Conservation (phyloP, 2,113 vertebrate species). For the Psilopogon haemacephalus region DNA sequence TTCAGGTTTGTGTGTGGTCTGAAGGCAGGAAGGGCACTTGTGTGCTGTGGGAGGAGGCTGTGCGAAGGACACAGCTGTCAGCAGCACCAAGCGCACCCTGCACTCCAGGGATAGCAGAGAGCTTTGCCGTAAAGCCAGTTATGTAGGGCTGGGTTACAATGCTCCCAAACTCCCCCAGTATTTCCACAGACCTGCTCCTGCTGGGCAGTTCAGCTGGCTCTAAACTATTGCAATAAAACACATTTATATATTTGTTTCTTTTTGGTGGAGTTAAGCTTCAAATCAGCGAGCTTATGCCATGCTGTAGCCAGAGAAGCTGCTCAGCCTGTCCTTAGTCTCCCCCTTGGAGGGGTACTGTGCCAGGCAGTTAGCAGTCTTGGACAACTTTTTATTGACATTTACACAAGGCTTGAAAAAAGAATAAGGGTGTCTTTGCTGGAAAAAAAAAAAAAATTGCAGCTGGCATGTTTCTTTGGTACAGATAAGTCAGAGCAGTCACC, state of each 20-base stretch:
- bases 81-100: not conserved
- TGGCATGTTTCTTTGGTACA: constrained; percentile 22
- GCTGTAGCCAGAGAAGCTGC: not conserved
- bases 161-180: not conserved
- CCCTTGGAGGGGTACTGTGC: not conserved
- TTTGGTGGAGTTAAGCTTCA: not conserved
- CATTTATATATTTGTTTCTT: not conserved
- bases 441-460: constrained; percentile 41
- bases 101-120: not conserved
- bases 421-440: constrained; percentile 39
- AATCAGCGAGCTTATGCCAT: not conserved
- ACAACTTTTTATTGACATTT: constrained; percentile 20
- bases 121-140: not conserved
- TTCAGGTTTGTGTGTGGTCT: not conserved
- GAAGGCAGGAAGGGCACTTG: not conserved
- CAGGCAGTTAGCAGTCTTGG: constrained; percentile 26
- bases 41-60: not conserved
- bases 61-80: not conserved
- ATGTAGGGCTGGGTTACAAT: not conserved
- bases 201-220: not conserved
- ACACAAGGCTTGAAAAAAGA: constrained; percentile 3
- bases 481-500: constrained; percentile 33
- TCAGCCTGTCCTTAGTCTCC: not conserved
- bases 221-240: not conserved
- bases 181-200: not conserved